These are phyloP conservation scores for Triplophysa siluroides DNA, from an alignment of 2,113 vertebrate genomes.

Conservation along the genomic window DNA sequence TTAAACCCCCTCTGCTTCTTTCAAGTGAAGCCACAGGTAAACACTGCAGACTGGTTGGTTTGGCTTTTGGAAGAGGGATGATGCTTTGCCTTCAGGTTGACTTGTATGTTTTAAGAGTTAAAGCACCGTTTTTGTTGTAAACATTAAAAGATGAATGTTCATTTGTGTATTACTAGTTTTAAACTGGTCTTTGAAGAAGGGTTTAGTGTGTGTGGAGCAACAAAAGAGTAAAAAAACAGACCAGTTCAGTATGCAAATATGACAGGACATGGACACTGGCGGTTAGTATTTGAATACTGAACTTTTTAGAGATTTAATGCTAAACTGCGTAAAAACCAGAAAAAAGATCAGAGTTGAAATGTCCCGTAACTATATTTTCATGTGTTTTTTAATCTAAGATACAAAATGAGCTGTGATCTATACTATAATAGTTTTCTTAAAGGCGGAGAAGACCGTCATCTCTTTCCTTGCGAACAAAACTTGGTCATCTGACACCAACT, in stretches of 20 bases:
- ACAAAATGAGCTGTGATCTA: too few relatives aligned
- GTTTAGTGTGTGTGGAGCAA: background rate
- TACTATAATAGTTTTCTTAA: too few relatives aligned
- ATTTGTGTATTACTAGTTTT: background rate
- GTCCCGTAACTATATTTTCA: too few relatives aligned
- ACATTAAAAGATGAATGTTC: background rate
- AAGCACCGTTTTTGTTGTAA: background rate
- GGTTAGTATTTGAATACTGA: too few relatives aligned
- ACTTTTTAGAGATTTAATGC: too few relatives aligned
- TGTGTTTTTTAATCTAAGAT: too few relatives aligned
- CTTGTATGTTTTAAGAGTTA: background rate
- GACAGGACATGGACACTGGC: too few relatives aligned
- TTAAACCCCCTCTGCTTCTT: background rate
- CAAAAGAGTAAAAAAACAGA: too few relatives aligned
- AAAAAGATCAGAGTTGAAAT: too few relatives aligned
- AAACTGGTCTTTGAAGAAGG: background rate
- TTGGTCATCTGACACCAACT: background rate
- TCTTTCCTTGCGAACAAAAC: background rate
- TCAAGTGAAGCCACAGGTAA: background rate
- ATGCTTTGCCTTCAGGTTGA: background rate
- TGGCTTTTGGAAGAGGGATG: background rate
- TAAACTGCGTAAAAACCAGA: too few relatives aligned
- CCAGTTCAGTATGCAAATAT: too few relatives aligned
- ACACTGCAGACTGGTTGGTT: background rate
- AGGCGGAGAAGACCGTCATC: too few relatives aligned